Evolutionary conservation across 2,797 vertebrate genomes (phyloP), one percentile per base, ranked within the genome.

Genomic region (Ambastaia sidthimunki): DNA sequence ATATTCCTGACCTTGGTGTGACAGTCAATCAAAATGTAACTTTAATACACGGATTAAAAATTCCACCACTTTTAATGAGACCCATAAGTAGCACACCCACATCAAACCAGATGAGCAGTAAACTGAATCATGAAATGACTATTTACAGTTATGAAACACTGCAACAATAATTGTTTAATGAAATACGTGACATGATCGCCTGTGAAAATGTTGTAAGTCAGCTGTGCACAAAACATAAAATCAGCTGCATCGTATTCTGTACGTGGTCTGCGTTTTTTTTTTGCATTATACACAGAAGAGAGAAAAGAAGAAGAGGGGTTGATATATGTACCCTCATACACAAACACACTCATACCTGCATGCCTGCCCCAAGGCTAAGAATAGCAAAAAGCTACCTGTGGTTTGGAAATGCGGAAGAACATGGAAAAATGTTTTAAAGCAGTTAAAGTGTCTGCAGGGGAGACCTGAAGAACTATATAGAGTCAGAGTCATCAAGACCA

Each of bases 361-460:
- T 65, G 21, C 21, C 48, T 65, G 37, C 70, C 78, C 47, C 47
- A 68, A 68, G 81, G 78, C 78, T 41, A 59, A 34, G 75, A 62
- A 71, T 59, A 57, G 44, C 54, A 31, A 23, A 37, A 74, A 75
- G 16, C 31, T 66, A 59, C 66, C 60, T 74, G 31, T 62, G 66
- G 65, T 74, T 52, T 71, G 59, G n/a, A 69, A 28, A 34, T 34
- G 23, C 50, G 62, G 62, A 48, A 65, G 19, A 18, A 28, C 37
- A 11, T 10, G 7, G 48, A 31, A 62, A 71, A 74, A 44, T 55
- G 11, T 50, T 83, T 75, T 69, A 79, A 79, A 79, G 57, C 37
- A 77, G 25, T 71, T 69, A 63, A 54, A 74, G 44, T 74, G 75
- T 69, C 65, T 71, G 65, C 28, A 23, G 82, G n/a, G 67, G 31